Conservation (phyloP, 2,888 invertebrate species). For the Hermodice carunculata region DNA sequence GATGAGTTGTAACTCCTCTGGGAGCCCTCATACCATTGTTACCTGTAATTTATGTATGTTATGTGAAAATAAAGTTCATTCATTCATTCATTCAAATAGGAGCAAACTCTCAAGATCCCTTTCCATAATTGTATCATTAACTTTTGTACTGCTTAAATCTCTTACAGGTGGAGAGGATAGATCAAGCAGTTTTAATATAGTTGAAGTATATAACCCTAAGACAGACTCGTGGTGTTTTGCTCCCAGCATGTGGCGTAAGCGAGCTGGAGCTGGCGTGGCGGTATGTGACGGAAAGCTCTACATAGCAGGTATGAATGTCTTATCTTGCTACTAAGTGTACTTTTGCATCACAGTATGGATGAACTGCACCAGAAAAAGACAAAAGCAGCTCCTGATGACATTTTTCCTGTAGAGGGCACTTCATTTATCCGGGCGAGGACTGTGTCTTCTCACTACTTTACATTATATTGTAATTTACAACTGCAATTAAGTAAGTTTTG, state of each 20-base stretch:
- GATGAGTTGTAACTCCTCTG: too few species aligned
- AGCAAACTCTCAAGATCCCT: too few species aligned
- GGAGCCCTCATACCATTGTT: too few species aligned
- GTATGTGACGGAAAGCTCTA: conserved; percentile 90
- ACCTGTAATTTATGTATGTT: neutral
- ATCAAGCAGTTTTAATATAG: conserved; percentile 88
- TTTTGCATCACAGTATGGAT: too few species aligned
- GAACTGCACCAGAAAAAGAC: too few species aligned
- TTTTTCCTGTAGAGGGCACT: too few species aligned
- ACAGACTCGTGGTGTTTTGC: conserved; percentile 85
- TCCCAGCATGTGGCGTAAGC: conserved; percentile 84
- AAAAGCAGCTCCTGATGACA: too few species aligned
- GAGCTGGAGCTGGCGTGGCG: conserved; percentile 85
- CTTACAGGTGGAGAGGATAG: conserved; percentile 87
- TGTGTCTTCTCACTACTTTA: too few species aligned
- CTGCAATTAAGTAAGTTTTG: too few species aligned
- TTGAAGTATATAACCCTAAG: conserved; percentile 89
- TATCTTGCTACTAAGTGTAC: neutral
- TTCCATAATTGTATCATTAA: neutral
- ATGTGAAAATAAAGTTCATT: neutral
- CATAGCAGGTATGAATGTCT: conserved; percentile 74
- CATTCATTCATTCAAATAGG: too few species aligned
- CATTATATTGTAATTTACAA: too few species aligned
- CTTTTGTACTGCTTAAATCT: neutral
- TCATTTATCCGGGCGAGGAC: too few species aligned